Evolutionary conservation across 2,888 invertebrate species (phyloP).

Genomic region (Crioceris asparagi): DNA sequence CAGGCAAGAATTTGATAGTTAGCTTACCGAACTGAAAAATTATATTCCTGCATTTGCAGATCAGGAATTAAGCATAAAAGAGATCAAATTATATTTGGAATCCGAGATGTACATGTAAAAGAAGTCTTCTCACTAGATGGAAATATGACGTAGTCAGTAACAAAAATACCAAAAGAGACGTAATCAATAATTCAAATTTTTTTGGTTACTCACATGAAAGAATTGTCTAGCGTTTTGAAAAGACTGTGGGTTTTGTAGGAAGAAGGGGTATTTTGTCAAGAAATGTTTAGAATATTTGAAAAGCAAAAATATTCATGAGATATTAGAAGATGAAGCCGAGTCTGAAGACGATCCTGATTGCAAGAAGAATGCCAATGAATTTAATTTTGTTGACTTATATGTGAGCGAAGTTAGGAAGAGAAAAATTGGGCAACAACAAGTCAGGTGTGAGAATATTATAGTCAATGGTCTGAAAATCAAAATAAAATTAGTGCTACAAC

Average conservation of each 20-base stretch:
- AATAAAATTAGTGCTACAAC: neutral
- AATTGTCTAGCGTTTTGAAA: conserved; percentile 4
- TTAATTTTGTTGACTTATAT: conserved; percentile 1
- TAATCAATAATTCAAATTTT: neutral
- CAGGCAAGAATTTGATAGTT: too few relatives aligned
- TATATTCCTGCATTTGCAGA: too few relatives aligned
- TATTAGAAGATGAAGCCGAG: neutral
- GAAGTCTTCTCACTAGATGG: too few relatives aligned
- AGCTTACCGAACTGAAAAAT: too few relatives aligned
- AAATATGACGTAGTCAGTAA: too few relatives aligned
- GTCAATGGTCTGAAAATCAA: neutral
- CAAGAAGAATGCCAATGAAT: conserved; percentile 1
- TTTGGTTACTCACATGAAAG: conserved; percentile 2
- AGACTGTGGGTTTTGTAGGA: conserved; percentile 1
- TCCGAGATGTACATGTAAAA: too few relatives aligned
- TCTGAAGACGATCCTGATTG: neutral
- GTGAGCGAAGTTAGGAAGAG: neutral
- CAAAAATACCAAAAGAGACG: too few relatives aligned
- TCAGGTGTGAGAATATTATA: too few relatives aligned
- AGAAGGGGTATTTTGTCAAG: conserved; percentile 1
- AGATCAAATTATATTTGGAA: too few relatives aligned
- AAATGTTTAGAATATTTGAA: too few relatives aligned
- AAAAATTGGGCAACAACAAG: neutral
- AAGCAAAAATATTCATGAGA: neutral
- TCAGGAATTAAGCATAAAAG: too few relatives aligned